phyloP scores from a whole-genome alignment of 1,140 invertebrate species.

The Pseudoatta argentina region DNA sequence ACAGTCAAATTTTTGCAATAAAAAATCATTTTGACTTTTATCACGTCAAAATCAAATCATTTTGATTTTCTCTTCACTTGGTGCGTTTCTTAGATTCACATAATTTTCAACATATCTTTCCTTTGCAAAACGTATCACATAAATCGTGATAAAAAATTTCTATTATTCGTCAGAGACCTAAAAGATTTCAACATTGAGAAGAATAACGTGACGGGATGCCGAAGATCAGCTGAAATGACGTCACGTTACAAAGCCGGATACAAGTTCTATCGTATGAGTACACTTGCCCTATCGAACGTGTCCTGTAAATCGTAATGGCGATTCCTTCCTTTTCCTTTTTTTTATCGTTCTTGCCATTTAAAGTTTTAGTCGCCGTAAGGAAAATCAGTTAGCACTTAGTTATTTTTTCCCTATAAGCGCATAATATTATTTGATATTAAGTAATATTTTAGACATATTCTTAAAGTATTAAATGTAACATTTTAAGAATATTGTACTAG shows the following conservation, averaged over 20 bases:
- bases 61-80: no score
- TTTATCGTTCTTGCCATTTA: neutral
- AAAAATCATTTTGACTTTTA: no score
- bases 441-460: no score
- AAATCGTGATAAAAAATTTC: neutral
- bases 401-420: no score
- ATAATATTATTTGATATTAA: no score
- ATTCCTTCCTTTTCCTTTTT: constrained; percentile 26
- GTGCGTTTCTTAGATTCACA: neutral
- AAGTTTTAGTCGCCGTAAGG: neutral
- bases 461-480: no score
- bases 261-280: constrained; percentile 1
- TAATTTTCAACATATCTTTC: neutral
- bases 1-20: no score
- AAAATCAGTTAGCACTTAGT: no score
- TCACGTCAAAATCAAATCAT: no score
- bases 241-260: constrained; percentile 49
- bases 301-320: constrained; percentile 3
- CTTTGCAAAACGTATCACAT: neutral
- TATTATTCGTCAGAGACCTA: neutral
- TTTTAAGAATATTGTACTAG: no score
- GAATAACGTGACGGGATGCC: constrained; percentile 22
- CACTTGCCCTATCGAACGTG: neutral
- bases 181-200: neutral
- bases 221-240: constrained; percentile 51